Evolutionary conservation across 2,113 vertebrate species (phyloP).

Genomic region (Acrocephalus arundinaceus): DNA sequence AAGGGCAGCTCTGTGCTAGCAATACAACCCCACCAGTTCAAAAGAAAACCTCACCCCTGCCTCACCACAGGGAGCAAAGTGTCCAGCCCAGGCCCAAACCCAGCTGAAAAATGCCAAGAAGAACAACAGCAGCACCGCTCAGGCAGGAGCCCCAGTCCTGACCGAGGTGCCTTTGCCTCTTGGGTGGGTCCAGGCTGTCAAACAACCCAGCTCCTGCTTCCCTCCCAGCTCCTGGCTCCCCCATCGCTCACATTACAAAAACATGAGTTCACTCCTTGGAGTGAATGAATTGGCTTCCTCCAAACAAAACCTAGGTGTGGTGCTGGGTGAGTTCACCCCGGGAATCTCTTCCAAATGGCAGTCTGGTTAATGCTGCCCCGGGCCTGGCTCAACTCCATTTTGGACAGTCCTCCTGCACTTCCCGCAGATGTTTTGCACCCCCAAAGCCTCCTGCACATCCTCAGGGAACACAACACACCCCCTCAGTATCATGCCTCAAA

Average conservation of each 20-base stretch:
- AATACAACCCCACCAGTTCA: not conserved
- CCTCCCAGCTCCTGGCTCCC: slow-evolving; percentile 57
- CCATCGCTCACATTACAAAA: slow-evolving; percentile 36
- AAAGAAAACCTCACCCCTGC: not conserved
- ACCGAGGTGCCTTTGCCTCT: not conserved
- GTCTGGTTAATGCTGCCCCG: slow-evolving; percentile 11
- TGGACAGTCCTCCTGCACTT: not conserved
- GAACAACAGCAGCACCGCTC: not conserved
- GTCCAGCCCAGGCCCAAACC: not conserved
- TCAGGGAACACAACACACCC: not conserved
- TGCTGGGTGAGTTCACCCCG: slow-evolving; percentile 56
- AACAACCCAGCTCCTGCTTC: slow-evolving; percentile 29
- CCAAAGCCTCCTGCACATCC: not conserved
- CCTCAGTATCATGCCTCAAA: not conserved
- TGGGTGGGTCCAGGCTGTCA: slow-evolving; percentile 22
- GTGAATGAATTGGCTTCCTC: slow-evolving; percentile 39
- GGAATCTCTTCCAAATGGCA: slow-evolving; percentile 51
- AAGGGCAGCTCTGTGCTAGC: not conserved
- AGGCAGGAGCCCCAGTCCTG: not conserved
- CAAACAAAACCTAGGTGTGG: slow-evolving; percentile 69
- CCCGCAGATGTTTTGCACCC: not conserved
- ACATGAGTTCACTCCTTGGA: slow-evolving; percentile 67
- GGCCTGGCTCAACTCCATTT: not conserved
- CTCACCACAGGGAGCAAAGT: not conserved
- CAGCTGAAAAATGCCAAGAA: not conserved